Evolutionary conservation across 2,113 vertebrate species (phyloP), one percentile per base, ranked within the genome.

Genomic region (Chascanopsetta lugubris): DNA sequence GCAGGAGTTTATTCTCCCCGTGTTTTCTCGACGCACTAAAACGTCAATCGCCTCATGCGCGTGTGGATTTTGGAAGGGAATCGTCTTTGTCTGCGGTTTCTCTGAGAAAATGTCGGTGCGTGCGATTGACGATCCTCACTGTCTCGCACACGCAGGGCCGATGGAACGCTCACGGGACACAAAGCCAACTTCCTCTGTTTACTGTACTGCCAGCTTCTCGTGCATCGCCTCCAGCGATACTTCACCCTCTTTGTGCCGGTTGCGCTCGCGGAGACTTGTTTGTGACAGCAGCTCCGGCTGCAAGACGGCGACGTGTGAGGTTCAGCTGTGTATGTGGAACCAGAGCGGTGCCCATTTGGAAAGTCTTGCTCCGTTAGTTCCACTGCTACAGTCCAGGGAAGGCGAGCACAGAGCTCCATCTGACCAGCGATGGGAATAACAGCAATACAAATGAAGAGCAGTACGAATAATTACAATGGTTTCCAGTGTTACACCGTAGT

Each of bases 291-390:
- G 29, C 22, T 15, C 49, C 65, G 79, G 77, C 79, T 56, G 36
- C 27, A n/a, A 61, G 67, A 79, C 78, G 72, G 76, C 20, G 21
- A 55, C 83, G 87, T 83, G 80, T 82, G 83, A 65, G 40, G 63
- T 42, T n/a, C 3, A 18, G 17, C 71, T n/a, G 46, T 64, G 46
- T 64, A 62, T 69, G 63, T 69, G 63, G 70, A 78, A 80, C n/a
- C 40, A 18, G n/a, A 42, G 58, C 20, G 21, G 57, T 57, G 58
- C 74, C 27, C 53, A 49, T 8, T 58, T 11, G 55, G 77, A 87
- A 85, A 89, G 79, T 73, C 71, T 78, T 84, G 61, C 82, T 85
- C 69, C 80, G 73, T 45, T 86, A 79, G 53, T 80, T 79, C 60
- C 73, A 68, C 50, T 38, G 40, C 58, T 73, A 74, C 38, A 48